Base-by-base conservation (phyloP, 2,113 vertebrate genomes). In the Tychaedon coryphoeus region DNA sequence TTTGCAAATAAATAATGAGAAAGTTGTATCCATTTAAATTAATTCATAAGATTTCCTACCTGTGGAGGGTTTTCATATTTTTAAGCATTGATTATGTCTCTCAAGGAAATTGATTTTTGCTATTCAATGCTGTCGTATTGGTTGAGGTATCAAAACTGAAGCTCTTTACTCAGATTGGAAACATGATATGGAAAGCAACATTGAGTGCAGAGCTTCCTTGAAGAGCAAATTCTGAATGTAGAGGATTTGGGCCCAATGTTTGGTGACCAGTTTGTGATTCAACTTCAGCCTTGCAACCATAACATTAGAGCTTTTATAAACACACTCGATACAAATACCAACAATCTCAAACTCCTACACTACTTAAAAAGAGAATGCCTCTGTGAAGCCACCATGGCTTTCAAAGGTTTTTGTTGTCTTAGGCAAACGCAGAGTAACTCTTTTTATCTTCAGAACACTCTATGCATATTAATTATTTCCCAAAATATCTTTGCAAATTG, bases 361-460 rank as follows among this genome's bases (percentile, higher is more conserved):
- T 64, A 22, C 22, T 60, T 42, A 71, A 67, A 83, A 82, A 51
- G 72, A 47, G 90, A 81, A 89, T 23, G n/a, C 40, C 20, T 77
- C 76, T 57, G 28, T 86, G 73, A 94, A 92, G 57, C n/a, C 28
- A 45, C 25, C 2, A 2, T 69, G 58, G 57, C 36, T 91, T 93
- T 93, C 73, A 93, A 69, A 82, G 42, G 36, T 34, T 86, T 86
- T 84, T 78, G 26, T 91, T 95, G 72, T 72, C 93, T 82, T 45
- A 92, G 70, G 73, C 54, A 93, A 92, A 93, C 69, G 45, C 57
- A 86, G 88, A 87, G 20, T 53, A 81, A 50, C n/a, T 95, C 36
- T 60, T 86, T 92, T 93, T 87, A 95, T 85, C 86, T 93, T 89
- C 86, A 62, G 61, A 89, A 33, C 28, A 57, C 66, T 67, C 79